Evolutionary conservation across 2,797 vertebrate genomes (phyloP), one percentile per base, ranked within the genome.

Genomic region (Eulemur albifrons): DNA sequence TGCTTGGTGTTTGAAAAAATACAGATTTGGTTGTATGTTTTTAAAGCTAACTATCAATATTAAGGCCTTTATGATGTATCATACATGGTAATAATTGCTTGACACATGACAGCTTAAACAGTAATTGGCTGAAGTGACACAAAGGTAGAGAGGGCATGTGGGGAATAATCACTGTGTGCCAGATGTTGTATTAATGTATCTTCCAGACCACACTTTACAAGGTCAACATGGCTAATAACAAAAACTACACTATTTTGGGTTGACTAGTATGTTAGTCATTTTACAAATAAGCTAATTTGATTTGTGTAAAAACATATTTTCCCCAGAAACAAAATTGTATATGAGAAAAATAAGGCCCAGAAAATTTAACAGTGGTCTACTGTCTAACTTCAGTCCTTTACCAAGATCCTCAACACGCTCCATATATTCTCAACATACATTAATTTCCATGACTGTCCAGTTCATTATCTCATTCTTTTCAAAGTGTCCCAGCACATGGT

Each of bases 401-500:
- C 7, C 32, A 91, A 20, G 25, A 54, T 5, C 4, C 43, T 52
- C 18, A 21, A 52, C 3, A 50, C 0, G 0, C 6, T 1, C 12
- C 35, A 7, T 23, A 1, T 50, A 38, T 7, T 59, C 10, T 82
- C 67, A 88, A 21, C 8, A 88, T 45, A 21, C 2, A 48, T 79
- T 52, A 57, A 59, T 70, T 70, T 75, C 75, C 50, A 50, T 45
- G 83, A 89, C 21, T 80, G 14, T 88, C 25, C 21, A 79, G 9
- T n/a, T 90, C 15, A 86, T 91, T 89, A 43, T 21, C 11, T 95
- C 23, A 50, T 43, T 70, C 43, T 80, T 18, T 86, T 72, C 2
- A 38, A 40, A 59, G 32, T 63, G 23, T 52, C n/a, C 80, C 10
- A 72, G 21, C 12, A 59, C 8, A 57, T n/a, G 4, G 10, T 45